A percentile compares a stretch with the other conserved stretches of the same genome.
phyloP scores from a whole-genome alignment of 92 coral and sea anemone genomes.

The Bergia sp. region DNA sequence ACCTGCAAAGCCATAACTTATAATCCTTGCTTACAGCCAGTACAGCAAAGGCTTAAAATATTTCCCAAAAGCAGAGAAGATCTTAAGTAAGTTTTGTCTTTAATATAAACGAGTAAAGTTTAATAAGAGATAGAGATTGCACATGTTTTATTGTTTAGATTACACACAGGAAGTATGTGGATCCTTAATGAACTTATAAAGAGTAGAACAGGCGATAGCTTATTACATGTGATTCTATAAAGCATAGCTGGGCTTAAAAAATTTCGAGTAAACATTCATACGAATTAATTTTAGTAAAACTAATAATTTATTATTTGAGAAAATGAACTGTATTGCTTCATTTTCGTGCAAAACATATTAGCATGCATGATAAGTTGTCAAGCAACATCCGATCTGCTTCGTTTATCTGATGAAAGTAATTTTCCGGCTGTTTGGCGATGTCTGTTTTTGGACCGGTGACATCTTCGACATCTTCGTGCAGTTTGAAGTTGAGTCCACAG shows the following conservation, averaged over 20 bases:
- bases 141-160: conserved; percentile 24
- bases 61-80: background rate
- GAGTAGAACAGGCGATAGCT: background rate
- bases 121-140: conserved; percentile 23
- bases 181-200: background rate
- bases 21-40: background rate
- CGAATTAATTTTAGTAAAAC: background rate
- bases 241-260: background rate
- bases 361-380: background rate
- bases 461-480: background rate
- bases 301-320: background rate
- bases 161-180: conserved; percentile 4
- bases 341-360: background rate
- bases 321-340: background rate
- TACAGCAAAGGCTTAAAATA: background rate
- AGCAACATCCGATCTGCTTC: background rate
- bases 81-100: background rate
- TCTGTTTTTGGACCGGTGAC: conserved; percentile 14
- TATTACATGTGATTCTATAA: background rate
- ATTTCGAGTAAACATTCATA: background rate
- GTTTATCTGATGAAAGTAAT: background rate
- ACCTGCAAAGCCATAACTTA: background rate
- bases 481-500: background rate
- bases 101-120: conserved; percentile 29
- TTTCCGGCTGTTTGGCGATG: background rate